Evolutionary conservation across 2,888 invertebrate genomes (phyloP).

Genomic region (Eumerus sabulonum): DNA sequence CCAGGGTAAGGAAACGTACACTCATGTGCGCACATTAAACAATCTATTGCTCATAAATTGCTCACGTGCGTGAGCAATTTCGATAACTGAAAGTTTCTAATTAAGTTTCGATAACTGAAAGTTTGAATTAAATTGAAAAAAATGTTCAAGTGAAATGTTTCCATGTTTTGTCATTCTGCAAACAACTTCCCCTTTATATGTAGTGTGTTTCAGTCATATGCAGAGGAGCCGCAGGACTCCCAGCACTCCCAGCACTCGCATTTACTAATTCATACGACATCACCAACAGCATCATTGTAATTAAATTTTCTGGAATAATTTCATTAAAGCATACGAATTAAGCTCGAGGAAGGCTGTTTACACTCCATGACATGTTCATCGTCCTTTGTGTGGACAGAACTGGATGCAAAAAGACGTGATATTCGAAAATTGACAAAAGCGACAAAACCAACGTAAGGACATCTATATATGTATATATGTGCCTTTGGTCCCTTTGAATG

Average conservation of each 20-base stretch:
- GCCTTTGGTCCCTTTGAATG: not conserved
- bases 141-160: no score
- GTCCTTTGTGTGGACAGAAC: not conserved
- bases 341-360: slow-evolving; percentile 1
- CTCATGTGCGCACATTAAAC: no score
- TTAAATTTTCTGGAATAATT: slow-evolving; percentile 50
- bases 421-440: not conserved
- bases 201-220: not conserved
- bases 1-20: no score
- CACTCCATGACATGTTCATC: not conserved
- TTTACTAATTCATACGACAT: slow-evolving; percentile 36
- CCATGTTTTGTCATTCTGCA: no score
- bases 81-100: no score
- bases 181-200: not conserved
- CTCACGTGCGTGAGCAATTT: no score
- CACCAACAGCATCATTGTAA: slow-evolving; percentile 18
- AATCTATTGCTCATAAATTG: no score
- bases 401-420: not conserved
- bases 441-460: no score
- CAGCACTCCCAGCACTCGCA: slow-evolving; percentile 1
- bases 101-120: no score
- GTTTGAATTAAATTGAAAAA: no score
- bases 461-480: no score
- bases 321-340: slow-evolving; percentile 45
- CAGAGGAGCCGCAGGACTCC: not conserved